Percentiles rank a stretch among this genome's conserved stretches.
Conservation (phyloP, 2,797 vertebrate genomes). For the Tachyglossus aculeatus region DNA sequence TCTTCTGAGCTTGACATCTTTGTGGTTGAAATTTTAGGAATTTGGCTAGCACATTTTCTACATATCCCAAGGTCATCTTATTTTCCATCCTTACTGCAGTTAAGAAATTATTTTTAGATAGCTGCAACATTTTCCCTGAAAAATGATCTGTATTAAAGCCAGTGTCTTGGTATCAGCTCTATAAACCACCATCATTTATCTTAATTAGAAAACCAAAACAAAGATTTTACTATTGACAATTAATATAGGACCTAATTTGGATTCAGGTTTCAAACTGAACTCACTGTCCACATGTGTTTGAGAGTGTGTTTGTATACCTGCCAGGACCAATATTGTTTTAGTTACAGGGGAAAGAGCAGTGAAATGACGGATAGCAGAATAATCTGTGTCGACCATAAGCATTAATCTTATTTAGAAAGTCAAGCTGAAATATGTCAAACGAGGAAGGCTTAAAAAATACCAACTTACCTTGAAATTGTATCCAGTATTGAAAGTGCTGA, state of each 20-base stretch:
- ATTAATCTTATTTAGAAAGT: conserved; percentile 67
- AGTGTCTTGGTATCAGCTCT: conserved; percentile 23
- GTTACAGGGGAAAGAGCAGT: conserved; percentile 20
- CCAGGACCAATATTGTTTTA: conserved; percentile 52
- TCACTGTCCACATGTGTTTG: conserved; percentile 36
- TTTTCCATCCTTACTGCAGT: conserved; percentile 26
- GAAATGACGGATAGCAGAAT: conserved; percentile 38
- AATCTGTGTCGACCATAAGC: conserved; percentile 45
- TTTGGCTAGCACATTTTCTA: background rate
- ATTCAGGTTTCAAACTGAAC: conserved; percentile 45
- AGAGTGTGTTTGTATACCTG: conserved; percentile 46
- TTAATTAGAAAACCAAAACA: conserved; percentile 58
- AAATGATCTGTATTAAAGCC: conserved; percentile 42
- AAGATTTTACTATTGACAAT: conserved; percentile 49
- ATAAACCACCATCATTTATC: conserved; percentile 52
- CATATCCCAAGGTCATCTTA: background rate
- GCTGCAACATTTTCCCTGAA: conserved; percentile 33
- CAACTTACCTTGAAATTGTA: conserved; percentile 25
- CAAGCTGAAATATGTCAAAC: conserved; percentile 61
- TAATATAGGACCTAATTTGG: conserved; percentile 52
- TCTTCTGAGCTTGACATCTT: conserved; percentile 4
- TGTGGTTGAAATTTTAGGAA: conserved; percentile 13
- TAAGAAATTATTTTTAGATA: conserved; percentile 1
- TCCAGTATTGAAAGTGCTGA: background rate
- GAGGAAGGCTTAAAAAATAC: background rate